phyloP scores from a whole-genome alignment of 2,888 invertebrate species.

The Eilema depressum region DNA sequence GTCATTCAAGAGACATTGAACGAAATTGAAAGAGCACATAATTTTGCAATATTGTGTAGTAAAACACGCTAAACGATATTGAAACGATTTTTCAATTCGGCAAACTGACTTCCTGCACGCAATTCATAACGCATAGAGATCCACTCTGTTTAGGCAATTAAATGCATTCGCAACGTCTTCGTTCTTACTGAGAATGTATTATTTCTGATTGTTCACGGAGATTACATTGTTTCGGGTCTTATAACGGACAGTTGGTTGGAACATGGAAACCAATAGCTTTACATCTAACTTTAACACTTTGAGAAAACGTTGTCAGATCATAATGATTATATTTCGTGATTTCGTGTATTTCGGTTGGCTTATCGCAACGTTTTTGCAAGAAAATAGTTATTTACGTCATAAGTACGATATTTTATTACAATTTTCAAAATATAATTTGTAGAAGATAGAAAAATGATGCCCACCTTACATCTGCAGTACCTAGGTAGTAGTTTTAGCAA shows the following conservation, averaged over 20 bases:
- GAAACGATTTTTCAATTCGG: slow-evolving; percentile 18
- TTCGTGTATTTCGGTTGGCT: background rate
- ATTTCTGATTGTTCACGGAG: slow-evolving; percentile 54
- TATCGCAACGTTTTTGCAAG: background rate
- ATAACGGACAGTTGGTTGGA: slow-evolving; percentile 36
- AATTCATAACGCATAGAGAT: slow-evolving; percentile 36
- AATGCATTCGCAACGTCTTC: slow-evolving; percentile 51
- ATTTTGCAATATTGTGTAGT: background rate
- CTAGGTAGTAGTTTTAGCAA: too few species aligned
- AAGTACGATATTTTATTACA: background rate
- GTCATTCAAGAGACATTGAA: background rate
- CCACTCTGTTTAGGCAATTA: slow-evolving; percentile 48
- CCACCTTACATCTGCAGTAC: too few species aligned
- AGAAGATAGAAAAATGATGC: too few species aligned
- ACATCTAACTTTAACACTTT: slow-evolving; percentile 21
- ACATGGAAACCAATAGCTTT: slow-evolving; percentile 29
- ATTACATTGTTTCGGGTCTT: slow-evolving; percentile 57
- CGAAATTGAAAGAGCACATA: background rate
- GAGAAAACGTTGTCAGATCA: slow-evolving; percentile 18
- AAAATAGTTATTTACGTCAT: background rate
- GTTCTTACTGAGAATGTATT: slow-evolving; percentile 43
- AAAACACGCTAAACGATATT: background rate
- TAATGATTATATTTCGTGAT: slow-evolving; percentile 11
- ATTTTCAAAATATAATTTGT: too few species aligned
- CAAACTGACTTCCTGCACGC: slow-evolving; percentile 32